Base-by-base conservation (phyloP, 2,888 invertebrate species). In the Amblyjoppa fuscipennis region DNA sequence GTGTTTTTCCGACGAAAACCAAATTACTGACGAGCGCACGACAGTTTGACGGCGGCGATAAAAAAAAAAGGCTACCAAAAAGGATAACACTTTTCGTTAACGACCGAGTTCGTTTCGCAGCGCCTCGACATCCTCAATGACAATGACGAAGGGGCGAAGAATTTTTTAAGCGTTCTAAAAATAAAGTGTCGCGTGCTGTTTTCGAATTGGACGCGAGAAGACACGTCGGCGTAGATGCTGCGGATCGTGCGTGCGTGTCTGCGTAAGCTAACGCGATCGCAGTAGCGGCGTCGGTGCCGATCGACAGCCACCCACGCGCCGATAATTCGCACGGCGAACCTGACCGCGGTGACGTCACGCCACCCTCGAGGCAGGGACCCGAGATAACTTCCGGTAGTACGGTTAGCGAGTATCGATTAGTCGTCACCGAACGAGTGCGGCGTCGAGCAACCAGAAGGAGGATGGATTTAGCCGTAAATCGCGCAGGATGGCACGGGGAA, bases 341-440 rank as follows among this genome's bases (percentile, higher is more conserved):
- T 25, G n/a, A 9, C 61, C 61, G n/a, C n/a, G 38, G 41, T 87
- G 87, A 89, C 89, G 89, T 89, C 83, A 86, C 64, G 28, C 11
- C 70, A 38, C 51, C 38, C 49, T 56, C 69, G 85, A 83, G 82
- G 83, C 81, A 85, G 81, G 77, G 75, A 82, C 77, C 25, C 83
- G 84, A 76, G 76, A 90, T 88, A 87, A 77, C 83, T 89, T 84
- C 84, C 83, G 83, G 88, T 75, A 87, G 86, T 86, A 38, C 34
- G 45, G 41, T 11, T 28, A 59, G 49, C 38, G 83, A 61, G 75
- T 90, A 90, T 90, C 89, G 90, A 90, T 90, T 84, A 83, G 73
- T 59, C 83, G 87, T 77, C 87, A 84, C 77, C 75, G 16, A 51
- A 45, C 31, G 56, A 38, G 7, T 31, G 7, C 20, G 38, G 38